Evolutionary conservation across 2,797 vertebrate genomes (phyloP).

Genomic region (Enteromius anoplus): DNA sequence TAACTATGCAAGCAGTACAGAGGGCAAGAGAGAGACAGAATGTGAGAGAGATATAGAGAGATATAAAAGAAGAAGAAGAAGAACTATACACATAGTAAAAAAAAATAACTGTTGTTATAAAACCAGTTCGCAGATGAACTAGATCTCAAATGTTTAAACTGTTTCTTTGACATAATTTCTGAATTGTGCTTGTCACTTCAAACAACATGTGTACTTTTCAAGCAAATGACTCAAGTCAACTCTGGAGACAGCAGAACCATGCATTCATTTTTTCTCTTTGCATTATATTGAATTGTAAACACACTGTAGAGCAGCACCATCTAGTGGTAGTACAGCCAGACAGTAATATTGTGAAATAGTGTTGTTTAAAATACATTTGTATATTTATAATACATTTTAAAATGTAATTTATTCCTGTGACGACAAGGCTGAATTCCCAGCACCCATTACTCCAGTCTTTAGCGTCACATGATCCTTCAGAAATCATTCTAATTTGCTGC

Average conservation of each 20-base stretch:
- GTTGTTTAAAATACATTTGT: neutral
- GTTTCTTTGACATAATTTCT: neutral
- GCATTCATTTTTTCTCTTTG: neutral
- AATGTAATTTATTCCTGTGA: neutral
- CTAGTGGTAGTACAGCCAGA: conserved; percentile 6
- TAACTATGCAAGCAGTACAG: conserved; percentile 52
- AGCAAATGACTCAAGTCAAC: neutral
- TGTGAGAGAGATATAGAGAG: neutral
- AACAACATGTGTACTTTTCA: neutral
- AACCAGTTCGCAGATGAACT: conserved; percentile 4
- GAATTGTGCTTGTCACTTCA: neutral
- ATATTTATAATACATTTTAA: neutral
- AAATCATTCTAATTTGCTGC: neutral
- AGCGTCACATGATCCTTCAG: neutral
- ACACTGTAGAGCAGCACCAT: conserved; percentile 13
- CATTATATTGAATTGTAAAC: neutral
- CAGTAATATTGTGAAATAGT: neutral
- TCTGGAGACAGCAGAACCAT: neutral
- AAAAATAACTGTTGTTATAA: conserved; percentile 19
- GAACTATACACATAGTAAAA: conserved; percentile 7
- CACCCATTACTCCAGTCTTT: neutral
- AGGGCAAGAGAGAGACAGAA: conserved; percentile 6
- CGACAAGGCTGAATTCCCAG: neutral
- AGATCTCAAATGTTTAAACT: neutral
- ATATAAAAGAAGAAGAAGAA: neutral